Conservation (phyloP, 1,140 invertebrate genomes). For the Teleopsis dalmanni region DNA sequence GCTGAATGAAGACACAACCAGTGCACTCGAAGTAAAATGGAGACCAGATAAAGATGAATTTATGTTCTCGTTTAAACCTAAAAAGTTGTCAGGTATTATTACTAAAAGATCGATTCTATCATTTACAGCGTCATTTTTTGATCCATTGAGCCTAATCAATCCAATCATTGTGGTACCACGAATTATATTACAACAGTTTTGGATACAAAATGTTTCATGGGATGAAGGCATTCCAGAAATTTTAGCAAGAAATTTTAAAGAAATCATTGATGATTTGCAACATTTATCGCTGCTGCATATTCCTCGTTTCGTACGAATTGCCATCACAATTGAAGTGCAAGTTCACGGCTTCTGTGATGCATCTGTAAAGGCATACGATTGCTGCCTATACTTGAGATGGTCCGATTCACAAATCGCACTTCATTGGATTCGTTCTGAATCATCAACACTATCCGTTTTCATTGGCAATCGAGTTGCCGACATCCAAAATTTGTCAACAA, state of each 20-base stretch:
- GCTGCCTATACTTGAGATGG: constrained; percentile 38
- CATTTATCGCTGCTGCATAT: not conserved
- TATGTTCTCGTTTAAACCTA: not conserved
- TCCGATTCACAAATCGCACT: constrained; percentile 21
- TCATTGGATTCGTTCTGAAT: constrained; percentile 20
- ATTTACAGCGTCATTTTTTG: not conserved
- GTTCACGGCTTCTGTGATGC: constrained; percentile 43
- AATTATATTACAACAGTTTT: constrained; percentile 4
- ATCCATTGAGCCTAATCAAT: constrained; percentile 1
- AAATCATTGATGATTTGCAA: not conserved
- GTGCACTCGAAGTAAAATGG: not conserved
- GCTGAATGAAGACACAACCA: not conserved
- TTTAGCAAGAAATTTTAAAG: not conserved
- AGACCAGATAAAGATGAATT: not conserved
- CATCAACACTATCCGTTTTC: constrained; percentile 14
- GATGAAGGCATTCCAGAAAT: not conserved
- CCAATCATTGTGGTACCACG: not conserved
- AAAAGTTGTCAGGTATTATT: not conserved
- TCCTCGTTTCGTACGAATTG: not conserved
- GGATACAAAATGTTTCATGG: constrained; percentile 2
- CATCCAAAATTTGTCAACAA: no score
- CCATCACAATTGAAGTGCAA: constrained; percentile 1
- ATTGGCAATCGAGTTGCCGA: no score
- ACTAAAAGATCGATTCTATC: constrained; percentile 4
- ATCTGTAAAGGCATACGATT: constrained; percentile 37